Evolutionary conservation across 2,113 vertebrate species (phyloP), one percentile per base, ranked within the genome.

Genomic region (Planiliza haematocheilus): DNA sequence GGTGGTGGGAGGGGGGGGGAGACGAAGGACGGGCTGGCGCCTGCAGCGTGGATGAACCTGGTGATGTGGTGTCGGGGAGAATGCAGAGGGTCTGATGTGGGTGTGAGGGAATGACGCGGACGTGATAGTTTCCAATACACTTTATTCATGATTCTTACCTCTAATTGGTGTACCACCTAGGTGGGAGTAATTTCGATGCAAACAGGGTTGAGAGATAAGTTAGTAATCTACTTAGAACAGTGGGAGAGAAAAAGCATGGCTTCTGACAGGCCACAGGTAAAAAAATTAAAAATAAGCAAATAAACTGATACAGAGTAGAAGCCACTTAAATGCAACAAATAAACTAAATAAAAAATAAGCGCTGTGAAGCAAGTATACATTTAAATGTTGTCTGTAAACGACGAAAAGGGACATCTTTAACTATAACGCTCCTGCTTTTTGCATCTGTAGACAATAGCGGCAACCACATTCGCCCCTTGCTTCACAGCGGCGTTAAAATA

Each of bases 161-260:
- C 96, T 96, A 95, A 98, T 97, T 94, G 96, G 96, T 92, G 97
- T 97, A 96, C 97, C 97, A 96, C 97, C 97, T 98, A 96, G 95
- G 84, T 87, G 94, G 95, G 96, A 95, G 96, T 96, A 95, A 97
- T 97, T 94, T 96, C 92, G 93, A 96, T 96, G 95, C 95, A 97
- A 97, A 97, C 95, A 97, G 95, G 97, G 96, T 94, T 96, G 95
- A 98, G 93, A 92, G 81, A 91, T 87, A 81, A 79, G 88, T 92
- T 90, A 92, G 89, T 87, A 82, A 86, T 86, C 84, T 82, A 89
- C 81, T 89, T 79, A 73, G 45, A 86, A 77, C 73, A 79, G 77
- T 69, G 85, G 82, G 75, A 79, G 78, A 74, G 60, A 83, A 81
- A 77, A 79, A 63, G 87, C 67, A 86, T 62, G 81, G 71, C 67